Conservation (phyloP, 2,888 invertebrate genomes). For the Caenorhabditis sp. region DNA sequence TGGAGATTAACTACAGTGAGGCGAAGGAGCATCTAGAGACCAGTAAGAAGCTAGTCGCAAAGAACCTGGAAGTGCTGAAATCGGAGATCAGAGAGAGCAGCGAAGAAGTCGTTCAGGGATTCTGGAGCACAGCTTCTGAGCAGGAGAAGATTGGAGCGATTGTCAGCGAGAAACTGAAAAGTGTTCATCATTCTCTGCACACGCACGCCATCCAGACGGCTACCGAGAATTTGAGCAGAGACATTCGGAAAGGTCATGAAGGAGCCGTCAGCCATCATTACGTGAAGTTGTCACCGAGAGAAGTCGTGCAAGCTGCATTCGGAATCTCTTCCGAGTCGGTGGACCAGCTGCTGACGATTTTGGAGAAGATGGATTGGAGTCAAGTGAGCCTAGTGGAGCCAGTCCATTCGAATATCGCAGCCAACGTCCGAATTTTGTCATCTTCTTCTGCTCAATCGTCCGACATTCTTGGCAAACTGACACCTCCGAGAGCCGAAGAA, state of each 20-base stretch:
- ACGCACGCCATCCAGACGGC: constrained; percentile 38
- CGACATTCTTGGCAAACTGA: constrained; percentile 41
- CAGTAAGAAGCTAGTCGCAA: constrained; percentile 13
- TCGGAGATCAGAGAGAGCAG: constrained; percentile 34
- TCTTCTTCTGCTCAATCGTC: constrained; percentile 17
- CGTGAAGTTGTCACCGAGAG: constrained; percentile 38
- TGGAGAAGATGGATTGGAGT: constrained; percentile 44
- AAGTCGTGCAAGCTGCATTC: constrained; percentile 34
- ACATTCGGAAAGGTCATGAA: constrained; percentile 11
- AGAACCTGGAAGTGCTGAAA: constrained; percentile 14
- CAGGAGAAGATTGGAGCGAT: constrained; percentile 32
- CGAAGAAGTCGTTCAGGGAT: constrained; percentile 57
- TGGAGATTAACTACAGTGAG: constrained; percentile 26
- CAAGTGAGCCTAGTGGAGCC: constrained; percentile 4
- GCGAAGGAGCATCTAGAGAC: constrained; percentile 24
- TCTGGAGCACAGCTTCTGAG: constrained; percentile 57
- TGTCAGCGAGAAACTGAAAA: constrained; percentile 41
- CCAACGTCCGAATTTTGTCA: constrained; percentile 31
- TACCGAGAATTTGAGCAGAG: constrained; percentile 16
- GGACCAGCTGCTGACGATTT: constrained; percentile 20
- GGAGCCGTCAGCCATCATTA: constrained; percentile 5
- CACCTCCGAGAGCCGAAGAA: constrained; percentile 18
- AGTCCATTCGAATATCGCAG: constrained; percentile 21
- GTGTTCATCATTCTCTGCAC: constrained; percentile 30
- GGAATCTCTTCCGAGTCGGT: constrained; percentile 24